These are phyloP conservation scores for Dexiosoma caninum DNA, from an alignment of 2,888 invertebrate genomes.

Conservation along the genomic window DNA sequence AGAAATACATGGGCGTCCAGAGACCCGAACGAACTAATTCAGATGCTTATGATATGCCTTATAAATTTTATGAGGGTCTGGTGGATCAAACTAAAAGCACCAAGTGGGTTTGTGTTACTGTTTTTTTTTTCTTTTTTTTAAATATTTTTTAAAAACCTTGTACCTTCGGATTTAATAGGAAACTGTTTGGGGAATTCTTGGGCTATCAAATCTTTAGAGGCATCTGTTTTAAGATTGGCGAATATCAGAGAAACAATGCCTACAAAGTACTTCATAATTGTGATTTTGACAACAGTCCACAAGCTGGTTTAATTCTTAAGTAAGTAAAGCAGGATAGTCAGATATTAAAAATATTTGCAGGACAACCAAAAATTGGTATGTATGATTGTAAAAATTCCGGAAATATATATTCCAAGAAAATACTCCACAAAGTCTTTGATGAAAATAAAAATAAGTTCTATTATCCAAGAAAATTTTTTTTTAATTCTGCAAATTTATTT, in stretches of 20 bases:
- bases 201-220: slow-evolving; percentile 82
- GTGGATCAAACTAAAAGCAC: slow-evolving; percentile 68
- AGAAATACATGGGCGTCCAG: slow-evolving; percentile 81
- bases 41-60: slow-evolving; percentile 84
- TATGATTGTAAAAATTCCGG: too few species aligned
- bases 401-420: too few species aligned
- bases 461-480: too few species aligned
- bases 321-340: too few species aligned
- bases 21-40: slow-evolving; percentile 81
- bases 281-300: slow-evolving; percentile 82
- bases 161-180: slow-evolving; percentile 77
- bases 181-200: slow-evolving; percentile 86
- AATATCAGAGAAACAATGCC: slow-evolving; percentile 74
- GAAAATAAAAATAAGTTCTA: too few species aligned
- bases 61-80: slow-evolving; percentile 81
- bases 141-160: background rate
- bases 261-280: slow-evolving; percentile 81
- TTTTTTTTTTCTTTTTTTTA: background rate
- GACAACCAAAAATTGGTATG: too few species aligned
- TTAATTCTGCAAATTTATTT: too few species aligned
- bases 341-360: too few species aligned
- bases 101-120: slow-evolving; percentile 62
- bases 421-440: too few species aligned
- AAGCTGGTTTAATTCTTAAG: slow-evolving; percentile 80
- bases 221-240: slow-evolving; percentile 82